Percentiles rank a stretch among this genome's conserved stretches.
Evolutionary conservation across 2,888 invertebrate genomes (phyloP).

Genomic region (Phalera bucephala): DNA sequence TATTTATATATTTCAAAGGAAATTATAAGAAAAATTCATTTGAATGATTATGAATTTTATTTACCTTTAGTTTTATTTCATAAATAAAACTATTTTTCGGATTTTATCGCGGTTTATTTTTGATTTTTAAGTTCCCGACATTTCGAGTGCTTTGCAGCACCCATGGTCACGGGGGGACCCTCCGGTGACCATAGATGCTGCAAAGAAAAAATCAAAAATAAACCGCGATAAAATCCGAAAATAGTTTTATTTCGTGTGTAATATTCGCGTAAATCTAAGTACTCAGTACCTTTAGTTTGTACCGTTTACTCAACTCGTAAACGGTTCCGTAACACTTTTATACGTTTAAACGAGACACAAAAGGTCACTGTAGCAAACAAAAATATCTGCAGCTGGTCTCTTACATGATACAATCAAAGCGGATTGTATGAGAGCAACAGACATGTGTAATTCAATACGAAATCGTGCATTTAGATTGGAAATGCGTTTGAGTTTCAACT

Average conservation of each 20-base stretch:
- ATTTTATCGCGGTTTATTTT: no score
- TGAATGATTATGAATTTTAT: constrained; percentile 1
- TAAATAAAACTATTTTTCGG: no score
- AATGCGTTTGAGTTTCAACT: constrained; percentile 19
- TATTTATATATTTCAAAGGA: not conserved
- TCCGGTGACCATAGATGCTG: no score
- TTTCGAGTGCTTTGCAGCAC: no score
- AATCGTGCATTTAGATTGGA: constrained; percentile 15
- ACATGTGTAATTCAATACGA: constrained; percentile 14
- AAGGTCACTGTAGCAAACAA: constrained; percentile 4
- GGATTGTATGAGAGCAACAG: constrained; percentile 7
- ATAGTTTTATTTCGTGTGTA: no score
- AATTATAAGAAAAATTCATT: not conserved
- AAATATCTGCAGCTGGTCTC: constrained; percentile 10
- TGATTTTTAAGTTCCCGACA: no score
- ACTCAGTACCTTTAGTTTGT: no score
- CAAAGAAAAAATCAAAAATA: no score
- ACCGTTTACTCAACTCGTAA: constrained; percentile 3
- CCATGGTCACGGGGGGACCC: no score
- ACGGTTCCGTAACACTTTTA: constrained; percentile 11
- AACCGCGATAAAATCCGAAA: no score
- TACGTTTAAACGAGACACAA: constrained; percentile 3
- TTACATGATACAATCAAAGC: constrained; percentile 15
- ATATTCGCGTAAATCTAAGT: no score
- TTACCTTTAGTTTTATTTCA: no score